Conservation (phyloP, 2,888 invertebrate genomes). For the Ariolimax columbianus region DNA sequence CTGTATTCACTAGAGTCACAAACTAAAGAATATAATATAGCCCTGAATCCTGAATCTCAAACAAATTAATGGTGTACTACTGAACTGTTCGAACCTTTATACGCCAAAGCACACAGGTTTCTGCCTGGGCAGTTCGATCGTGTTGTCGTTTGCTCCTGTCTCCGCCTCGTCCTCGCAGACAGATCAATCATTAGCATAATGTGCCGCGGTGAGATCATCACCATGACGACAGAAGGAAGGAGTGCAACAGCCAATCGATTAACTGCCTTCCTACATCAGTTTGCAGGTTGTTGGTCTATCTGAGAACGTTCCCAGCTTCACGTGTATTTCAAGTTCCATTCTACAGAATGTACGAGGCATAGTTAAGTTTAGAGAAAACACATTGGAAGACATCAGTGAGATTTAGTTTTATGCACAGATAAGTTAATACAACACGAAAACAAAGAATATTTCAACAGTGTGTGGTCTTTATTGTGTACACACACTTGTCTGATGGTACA, state of each 20-base stretch:
- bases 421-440: background rate
- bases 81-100: background rate
- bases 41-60: background rate
- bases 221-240: constrained; percentile 68
- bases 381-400: background rate
- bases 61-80: background rate
- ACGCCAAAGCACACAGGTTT: constrained; percentile 22
- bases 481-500: no score
- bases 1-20: background rate
- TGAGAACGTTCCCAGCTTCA: background rate
- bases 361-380: background rate
- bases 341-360: background rate
- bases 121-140: constrained; percentile 8
- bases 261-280: background rate
- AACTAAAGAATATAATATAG: background rate
- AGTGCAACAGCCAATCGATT: constrained; percentile 34
- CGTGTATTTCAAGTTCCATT: background rate
- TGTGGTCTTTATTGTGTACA: no score
- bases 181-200: constrained; percentile 59
- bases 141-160: constrained; percentile 31
- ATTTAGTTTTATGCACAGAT: background rate
- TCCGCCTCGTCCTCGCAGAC: constrained; percentile 34
- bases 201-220: constrained; percentile 66
- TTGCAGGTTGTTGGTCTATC: background rate
- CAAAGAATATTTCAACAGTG: no score